phyloP scores from a whole-genome alignment of 2,113 vertebrate species.

The Fulica atra region DNA sequence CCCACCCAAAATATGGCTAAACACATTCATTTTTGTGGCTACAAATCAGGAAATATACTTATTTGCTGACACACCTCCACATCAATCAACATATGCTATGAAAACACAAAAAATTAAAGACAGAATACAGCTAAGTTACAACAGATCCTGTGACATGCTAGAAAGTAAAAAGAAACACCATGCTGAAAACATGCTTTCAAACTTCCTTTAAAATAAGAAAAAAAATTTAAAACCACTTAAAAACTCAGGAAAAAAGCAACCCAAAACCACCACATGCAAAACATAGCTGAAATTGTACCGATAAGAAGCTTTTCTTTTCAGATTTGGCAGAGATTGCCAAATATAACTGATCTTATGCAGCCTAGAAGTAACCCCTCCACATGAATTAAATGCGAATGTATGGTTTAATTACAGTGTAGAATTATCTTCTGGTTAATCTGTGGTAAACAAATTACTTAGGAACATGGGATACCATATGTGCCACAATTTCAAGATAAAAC shows the following conservation, averaged over 20 bases:
- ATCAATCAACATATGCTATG: not conserved
- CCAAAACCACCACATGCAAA: not conserved
- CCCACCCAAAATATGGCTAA: not conserved
- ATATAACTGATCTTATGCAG: not conserved
- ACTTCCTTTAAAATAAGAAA: not conserved
- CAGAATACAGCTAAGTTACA: constrained; percentile 17
- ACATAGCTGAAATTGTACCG: not conserved
- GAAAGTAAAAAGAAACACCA: constrained; percentile 19
- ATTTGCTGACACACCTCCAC: constrained; percentile 22
- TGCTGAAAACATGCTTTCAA: constrained; percentile 28
- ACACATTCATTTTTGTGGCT: not conserved
- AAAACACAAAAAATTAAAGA: constrained; percentile 35
- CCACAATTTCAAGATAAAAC: not conserved
- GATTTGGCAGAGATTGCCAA: not conserved
- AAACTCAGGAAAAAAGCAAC: not conserved
- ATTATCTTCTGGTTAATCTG: not conserved
- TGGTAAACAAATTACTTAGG: not conserved
- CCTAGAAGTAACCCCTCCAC: not conserved
- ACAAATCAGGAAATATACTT: constrained; percentile 32
- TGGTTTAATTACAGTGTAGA: not conserved
- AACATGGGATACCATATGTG: not conserved
- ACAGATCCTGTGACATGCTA: not conserved
- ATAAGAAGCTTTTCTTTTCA: not conserved
- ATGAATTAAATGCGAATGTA: not conserved
- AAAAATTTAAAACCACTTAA: not conserved